Evolutionary conservation across 2,797 vertebrate genomes (phyloP), one percentile per base, ranked within the genome.

Genomic region (Tenualosa ilisha): DNA sequence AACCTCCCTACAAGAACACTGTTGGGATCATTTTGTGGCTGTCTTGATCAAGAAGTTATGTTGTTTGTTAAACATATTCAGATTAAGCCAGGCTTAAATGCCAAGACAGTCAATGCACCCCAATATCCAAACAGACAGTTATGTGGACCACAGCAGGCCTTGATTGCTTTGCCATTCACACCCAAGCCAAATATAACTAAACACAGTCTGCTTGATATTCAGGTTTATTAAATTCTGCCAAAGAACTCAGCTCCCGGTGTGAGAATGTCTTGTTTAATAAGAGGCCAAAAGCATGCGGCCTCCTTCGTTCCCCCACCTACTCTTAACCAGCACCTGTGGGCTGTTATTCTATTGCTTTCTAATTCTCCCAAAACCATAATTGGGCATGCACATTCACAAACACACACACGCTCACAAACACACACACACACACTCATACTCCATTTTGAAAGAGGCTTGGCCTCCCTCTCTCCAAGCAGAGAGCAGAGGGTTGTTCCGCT

Each of bases 221-320:
- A 89, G 86, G 84, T 88, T 86, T 56, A 90, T 88, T 85, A 88
- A 88, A 90, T 86, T n/a, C 89, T 87, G 83, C 85, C 87, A 84
- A 79, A 85, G 81, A 89, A 88, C 82, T 86, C 85, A 43, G 75
- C 86, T 86, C 63, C 84, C 87, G 85, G 85, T 49, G 61, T 85
- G 79, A 85, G 83, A 82, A 85, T 24, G 17, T 87, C 83, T 83
- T 83, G 53, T 84, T 88, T 89, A 90, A 88, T 89, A 85, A 89
- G 85, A 63, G n/a, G 84, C 81, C 85, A 82, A 87, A 46, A 63
- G 84, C 72, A 61, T 85, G 24, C 63, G n/a, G 46, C 79, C 26
- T 83, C 61, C 85, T 86, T 84, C 84, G 86, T 87, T 85, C 84
- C 72, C 87, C 43, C 37, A 75, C 4, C 1, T 50, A 37, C 24